Base-by-base conservation (phyloP, 2,888 invertebrate genomes). In the Sinhomidia bicolor region DNA sequence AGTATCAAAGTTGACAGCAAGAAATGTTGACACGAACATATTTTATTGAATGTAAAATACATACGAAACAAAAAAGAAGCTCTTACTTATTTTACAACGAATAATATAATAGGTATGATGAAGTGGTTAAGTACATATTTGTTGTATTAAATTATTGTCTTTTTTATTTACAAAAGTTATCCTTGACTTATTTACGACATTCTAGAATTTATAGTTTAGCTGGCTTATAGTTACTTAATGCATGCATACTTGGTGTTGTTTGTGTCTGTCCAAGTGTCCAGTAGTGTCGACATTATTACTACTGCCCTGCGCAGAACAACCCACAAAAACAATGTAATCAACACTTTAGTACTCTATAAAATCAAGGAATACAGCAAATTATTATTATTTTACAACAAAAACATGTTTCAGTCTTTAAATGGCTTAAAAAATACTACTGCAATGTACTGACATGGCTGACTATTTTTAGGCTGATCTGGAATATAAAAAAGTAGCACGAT, bases 351-450 rank as follows among this genome's bases (percentile, higher is more conserved):
- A 29, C 47, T 32, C 14, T 71, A 62, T 62, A 62, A 32, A 62
- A 62, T 62, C 32, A 14, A 32, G 32, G 14, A 26, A 26, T 29
- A 62, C 36, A 68, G 41, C 29, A 32, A 32, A 65, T 65, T 32
- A 12, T 65, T 14, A 32, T n/a, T 65, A 4, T 41, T 60, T 23
- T 10, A 60, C 68, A 36, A 54, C 44, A 76, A 54, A 44, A 76
- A 12, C 12, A 76, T 54, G 26, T 14, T 32, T 78, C 78, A 78
- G 78, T 78, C 78, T 78, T 78, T 32, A 54, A 54, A 57, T 78
- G 78, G 36, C 57, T 78, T 54, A 76, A 20, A 41, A 26, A 26
- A 44, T 44, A n/a, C 17, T 51, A n/a, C 17, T 10, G n/a, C 26
- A 26, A 36, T 68, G 1, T 6, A 44, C 71, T 71, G 9, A 71